phyloP scores from a whole-genome alignment of 2,888 invertebrate genomes.

The Philereme vetulata region DNA sequence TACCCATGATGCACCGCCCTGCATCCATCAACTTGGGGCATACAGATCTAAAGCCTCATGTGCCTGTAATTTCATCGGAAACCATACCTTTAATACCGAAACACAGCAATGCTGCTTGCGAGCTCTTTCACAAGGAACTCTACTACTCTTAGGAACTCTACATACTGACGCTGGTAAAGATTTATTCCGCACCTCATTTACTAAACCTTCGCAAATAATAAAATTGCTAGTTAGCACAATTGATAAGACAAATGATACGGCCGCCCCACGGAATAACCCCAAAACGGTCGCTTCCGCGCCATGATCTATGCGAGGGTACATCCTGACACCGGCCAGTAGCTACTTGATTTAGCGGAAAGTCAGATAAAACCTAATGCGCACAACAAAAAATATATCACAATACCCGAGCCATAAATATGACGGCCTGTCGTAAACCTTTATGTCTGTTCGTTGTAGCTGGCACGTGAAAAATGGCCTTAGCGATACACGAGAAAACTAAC shows the following conservation, averaged over 20 bases:
- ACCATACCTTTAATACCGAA: no score
- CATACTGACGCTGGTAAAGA: background rate
- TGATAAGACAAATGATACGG: conserved; percentile 71
- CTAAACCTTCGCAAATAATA: conserved; percentile 45
- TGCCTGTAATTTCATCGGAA: no score
- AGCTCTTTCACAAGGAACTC: no score
- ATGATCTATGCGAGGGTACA: conserved; percentile 81
- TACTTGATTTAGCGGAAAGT: conserved; percentile 84
- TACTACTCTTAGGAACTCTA: no score
- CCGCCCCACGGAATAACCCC: conserved; percentile 75
- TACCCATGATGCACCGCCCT: no score
- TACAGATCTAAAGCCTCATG: no score
- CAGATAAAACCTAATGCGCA: conserved; percentile 84
- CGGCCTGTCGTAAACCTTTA: conserved; percentile 83
- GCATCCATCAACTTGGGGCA: no score
- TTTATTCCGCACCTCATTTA: conserved; percentile 9
- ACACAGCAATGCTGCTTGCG: no score
- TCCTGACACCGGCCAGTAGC: conserved; percentile 83
- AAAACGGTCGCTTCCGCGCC: conserved; percentile 75
- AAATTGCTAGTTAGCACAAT: conserved; percentile 59
- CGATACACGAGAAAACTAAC: conserved; percentile 62
- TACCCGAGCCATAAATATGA: conserved; percentile 82
- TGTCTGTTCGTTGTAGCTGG: conserved; percentile 77
- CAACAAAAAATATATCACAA: conserved; percentile 84
- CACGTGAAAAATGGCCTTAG: conserved; percentile 79